Evolutionary conservation across 2,888 invertebrate species (phyloP).

Genomic region (Brachypalpus laphriformis): DNA sequence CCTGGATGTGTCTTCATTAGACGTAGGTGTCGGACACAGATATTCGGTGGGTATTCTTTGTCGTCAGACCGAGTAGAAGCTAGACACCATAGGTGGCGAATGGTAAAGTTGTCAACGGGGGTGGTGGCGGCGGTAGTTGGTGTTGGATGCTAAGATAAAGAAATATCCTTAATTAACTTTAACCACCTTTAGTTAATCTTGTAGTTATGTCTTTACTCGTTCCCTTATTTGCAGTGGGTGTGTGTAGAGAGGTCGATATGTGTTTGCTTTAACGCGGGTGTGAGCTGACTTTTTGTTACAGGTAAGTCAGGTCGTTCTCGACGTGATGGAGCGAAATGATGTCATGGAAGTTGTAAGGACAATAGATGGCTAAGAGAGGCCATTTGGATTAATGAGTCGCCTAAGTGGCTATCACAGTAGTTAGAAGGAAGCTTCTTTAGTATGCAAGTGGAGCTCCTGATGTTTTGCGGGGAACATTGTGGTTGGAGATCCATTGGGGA

Average conservation of each 20-base stretch:
- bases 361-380: not conserved
- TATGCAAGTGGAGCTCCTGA: too few species aligned
- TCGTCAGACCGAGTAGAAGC: slow-evolving; percentile 19
- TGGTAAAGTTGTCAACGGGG: not conserved
- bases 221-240: not conserved
- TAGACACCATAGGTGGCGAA: slow-evolving; percentile 50
- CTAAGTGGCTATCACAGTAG: not conserved
- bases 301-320: not conserved
- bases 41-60: slow-evolving; percentile 5
- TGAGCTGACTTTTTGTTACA: not conserved
- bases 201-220: slow-evolving; percentile 32
- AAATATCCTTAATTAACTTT: slow-evolving; percentile 63
- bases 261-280: not conserved
- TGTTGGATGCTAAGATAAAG: slow-evolving; percentile 42
- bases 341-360: not conserved
- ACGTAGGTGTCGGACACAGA: slow-evolving; percentile 32
- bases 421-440: not conserved
- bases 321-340: not conserved
- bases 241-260: not conserved
- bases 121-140: not conserved
- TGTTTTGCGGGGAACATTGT: not conserved
- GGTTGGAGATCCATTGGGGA: not conserved
- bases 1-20: slow-evolving; percentile 14
- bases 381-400: not conserved
- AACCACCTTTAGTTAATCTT: slow-evolving; percentile 59